A percentile compares a stretch with the other conserved stretches of the same genome.
These are phyloP conservation scores for Drosophila fungiperda DNA, from an alignment of 2,888 invertebrate species.

Conservation along the genomic window DNA sequence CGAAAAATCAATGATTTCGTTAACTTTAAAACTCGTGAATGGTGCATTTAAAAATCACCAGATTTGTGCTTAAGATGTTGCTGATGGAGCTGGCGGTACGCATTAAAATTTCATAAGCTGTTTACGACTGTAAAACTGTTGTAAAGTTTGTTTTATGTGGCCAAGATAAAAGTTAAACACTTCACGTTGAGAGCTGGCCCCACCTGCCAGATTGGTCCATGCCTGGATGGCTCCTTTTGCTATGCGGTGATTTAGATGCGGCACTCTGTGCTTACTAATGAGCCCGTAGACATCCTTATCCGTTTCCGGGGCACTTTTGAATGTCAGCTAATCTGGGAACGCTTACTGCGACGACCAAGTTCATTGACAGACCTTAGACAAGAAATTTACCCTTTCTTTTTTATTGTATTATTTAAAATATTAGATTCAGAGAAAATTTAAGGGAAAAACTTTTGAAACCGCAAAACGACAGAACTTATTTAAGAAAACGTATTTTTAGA, in stretches of 20 bases:
- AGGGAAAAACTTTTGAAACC: neutral
- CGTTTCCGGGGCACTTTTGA: conserved; percentile 40
- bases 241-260: conserved; percentile 37
- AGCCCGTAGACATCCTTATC: conserved; percentile 64
- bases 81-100: neutral
- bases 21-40: conserved; percentile 46
- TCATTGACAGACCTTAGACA: conserved; percentile 11
- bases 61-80: conserved; percentile 31
- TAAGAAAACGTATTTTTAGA: neutral
- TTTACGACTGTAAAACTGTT: conserved; percentile 72
- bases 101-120: conserved; percentile 77
- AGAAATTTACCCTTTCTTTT: conserved; percentile 24
- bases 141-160: conserved; percentile 67
- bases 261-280: conserved; percentile 69
- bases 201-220: conserved; percentile 4
- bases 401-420: neutral
- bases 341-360: neutral
- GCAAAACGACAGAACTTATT: too few species aligned
- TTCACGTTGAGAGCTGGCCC: conserved; percentile 3
- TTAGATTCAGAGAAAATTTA: neutral
- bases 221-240: conserved; percentile 21
- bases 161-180: conserved; percentile 61
- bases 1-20: conserved; percentile 60
- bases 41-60: conserved; percentile 25
- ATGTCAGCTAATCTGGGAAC: neutral